A percentile compares a stretch with the other conserved stretches of the same genome.
These are phyloP conservation scores for Onychostoma macrolepis DNA, from an alignment of 2,113 vertebrate species.

Conservation along the genomic window DNA sequence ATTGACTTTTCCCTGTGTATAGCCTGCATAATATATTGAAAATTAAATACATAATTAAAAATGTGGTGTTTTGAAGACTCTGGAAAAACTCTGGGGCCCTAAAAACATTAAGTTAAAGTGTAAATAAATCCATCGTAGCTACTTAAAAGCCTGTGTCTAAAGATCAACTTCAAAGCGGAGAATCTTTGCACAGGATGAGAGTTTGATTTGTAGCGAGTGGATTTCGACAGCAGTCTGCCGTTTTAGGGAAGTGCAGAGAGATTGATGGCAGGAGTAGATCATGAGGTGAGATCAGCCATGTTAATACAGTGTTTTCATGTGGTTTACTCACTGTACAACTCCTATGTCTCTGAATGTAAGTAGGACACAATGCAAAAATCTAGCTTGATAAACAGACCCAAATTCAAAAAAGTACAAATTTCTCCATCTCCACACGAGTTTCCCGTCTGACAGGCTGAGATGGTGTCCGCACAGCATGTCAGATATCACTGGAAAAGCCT, in stretches of 20 bases:
- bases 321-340: neutral
- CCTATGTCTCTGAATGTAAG: too few species aligned
- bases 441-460: slow-evolving; percentile 5
- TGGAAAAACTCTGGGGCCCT: slow-evolving; percentile 15
- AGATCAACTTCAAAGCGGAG: slow-evolving; percentile 44
- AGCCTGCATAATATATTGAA: neutral
- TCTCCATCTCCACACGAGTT: neutral
- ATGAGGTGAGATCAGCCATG: slow-evolving; percentile 29
- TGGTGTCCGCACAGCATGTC: slow-evolving; percentile 8
- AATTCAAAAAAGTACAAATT: neutral
- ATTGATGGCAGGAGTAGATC: slow-evolving; percentile 39
- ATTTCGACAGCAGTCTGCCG: slow-evolving; percentile 29
- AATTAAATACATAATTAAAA: neutral
- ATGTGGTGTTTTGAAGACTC: neutral
- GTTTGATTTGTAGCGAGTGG: slow-evolving; percentile 46
- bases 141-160: slow-evolving; percentile 35
- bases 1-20: neutral
- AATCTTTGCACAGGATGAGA: slow-evolving; percentile 42
- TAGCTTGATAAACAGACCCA: neutral
- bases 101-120: slow-evolving; percentile 38
- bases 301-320: slow-evolving; percentile 18
- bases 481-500: slow-evolving; percentile 5
- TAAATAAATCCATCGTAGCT: slow-evolving; percentile 38
- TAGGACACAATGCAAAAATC: neutral
- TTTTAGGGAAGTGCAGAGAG: slow-evolving; percentile 41